These are phyloP conservation scores for Tangara arthus DNA, from an alignment of 2,797 vertebrate genomes.

Conservation along the genomic window DNA sequence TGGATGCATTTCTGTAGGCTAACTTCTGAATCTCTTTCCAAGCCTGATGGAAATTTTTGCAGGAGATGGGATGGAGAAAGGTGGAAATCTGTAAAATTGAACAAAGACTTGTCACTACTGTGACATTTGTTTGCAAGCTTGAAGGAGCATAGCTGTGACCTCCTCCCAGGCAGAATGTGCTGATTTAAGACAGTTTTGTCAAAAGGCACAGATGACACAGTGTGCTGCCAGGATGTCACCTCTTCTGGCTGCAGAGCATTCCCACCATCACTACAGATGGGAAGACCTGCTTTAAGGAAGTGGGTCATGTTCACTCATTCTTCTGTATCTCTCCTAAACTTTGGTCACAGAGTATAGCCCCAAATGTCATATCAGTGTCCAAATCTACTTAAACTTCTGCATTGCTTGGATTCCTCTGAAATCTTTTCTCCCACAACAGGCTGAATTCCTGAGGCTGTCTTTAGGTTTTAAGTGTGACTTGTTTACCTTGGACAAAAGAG, in stretches of 20 bases:
- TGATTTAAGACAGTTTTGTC: neutral
- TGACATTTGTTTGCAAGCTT: neutral
- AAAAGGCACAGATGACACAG: conserved; percentile 15
- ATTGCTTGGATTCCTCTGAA: neutral
- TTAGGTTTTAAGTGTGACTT: conserved; percentile 97
- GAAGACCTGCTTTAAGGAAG: neutral
- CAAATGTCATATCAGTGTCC: neutral
- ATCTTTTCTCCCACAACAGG: conserved; percentile 68
- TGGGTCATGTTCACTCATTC: neutral
- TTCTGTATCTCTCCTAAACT: neutral
- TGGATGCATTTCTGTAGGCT: neutral
- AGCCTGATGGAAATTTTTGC: neutral
- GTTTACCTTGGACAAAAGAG: conserved; percentile 95
- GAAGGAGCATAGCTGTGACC: neutral
- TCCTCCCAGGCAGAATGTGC: neutral
- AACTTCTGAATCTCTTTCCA: neutral
- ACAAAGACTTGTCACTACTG: neutral
- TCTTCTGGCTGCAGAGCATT: neutral
- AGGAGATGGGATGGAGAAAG: neutral
- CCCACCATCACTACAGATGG: neutral
- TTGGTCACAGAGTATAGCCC: neutral
- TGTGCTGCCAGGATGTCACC: neutral
- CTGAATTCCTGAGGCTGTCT: conserved; percentile 92
- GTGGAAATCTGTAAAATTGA: neutral
- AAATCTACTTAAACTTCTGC: neutral